These are phyloP conservation scores for Myzus persicae DNA, from an alignment of 1,140 invertebrate genomes.

Conservation along the genomic window DNA sequence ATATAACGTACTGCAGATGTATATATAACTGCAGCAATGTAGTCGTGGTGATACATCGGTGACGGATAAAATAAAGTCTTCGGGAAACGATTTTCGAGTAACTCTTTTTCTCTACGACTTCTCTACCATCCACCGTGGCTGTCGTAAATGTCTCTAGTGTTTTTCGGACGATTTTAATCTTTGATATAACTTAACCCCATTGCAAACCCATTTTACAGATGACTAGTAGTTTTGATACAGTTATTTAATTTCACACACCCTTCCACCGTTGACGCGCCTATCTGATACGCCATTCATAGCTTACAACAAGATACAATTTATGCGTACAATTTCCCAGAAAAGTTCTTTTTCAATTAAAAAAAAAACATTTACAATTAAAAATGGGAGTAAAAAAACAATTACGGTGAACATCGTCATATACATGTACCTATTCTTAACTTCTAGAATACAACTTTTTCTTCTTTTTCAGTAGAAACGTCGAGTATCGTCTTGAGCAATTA, in stretches of 20 bases:
- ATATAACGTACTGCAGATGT: not conserved
- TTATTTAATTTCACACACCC: not conserved
- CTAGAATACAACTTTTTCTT: too few species aligned
- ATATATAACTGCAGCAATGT: too few species aligned
- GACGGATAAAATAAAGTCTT: not conserved
- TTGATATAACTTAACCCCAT: not conserved
- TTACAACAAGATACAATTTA: not conserved
- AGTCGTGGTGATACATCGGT: not conserved
- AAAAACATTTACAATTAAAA: not conserved
- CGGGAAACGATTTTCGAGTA: not conserved
- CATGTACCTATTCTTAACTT: not conserved
- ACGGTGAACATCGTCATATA: not conserved
- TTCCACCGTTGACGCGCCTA: not conserved
- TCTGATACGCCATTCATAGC: not conserved
- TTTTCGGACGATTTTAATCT: slow-evolving; percentile 6
- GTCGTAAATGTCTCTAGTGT: not conserved
- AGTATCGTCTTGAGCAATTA: not conserved
- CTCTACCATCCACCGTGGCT: not conserved
- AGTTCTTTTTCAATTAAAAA: not conserved
- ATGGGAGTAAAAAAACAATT: not conserved
- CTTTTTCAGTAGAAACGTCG: not conserved
- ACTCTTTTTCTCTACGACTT: not conserved
- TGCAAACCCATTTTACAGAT: not conserved
- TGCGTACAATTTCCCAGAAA: not conserved
- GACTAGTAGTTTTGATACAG: not conserved